These are phyloP conservation scores for Polyommatus icarus DNA, from an alignment of 2,888 invertebrate genomes.

Conservation along the genomic window DNA sequence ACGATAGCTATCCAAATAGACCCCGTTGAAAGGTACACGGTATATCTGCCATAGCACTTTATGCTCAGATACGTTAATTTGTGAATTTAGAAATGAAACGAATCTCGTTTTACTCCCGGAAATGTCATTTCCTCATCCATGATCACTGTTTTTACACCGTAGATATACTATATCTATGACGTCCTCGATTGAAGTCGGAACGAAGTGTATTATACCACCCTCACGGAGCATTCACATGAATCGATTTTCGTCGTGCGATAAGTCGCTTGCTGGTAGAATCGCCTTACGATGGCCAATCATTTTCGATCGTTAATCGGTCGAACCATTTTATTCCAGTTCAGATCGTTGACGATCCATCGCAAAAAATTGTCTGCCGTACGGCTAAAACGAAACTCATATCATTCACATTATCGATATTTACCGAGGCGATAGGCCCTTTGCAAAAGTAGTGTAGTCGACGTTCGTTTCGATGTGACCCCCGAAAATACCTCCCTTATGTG, in stretches of 20 bases:
- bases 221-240: not conserved
- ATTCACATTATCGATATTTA: not conserved
- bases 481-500: conserved; percentile 47
- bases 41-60: not conserved
- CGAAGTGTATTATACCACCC: not conserved
- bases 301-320: not conserved
- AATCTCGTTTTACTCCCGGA: not conserved
- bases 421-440: not conserved
- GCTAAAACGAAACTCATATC: not conserved
- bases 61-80: not conserved
- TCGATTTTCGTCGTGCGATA: not conserved
- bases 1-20: not conserved
- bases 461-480: conserved; percentile 37
- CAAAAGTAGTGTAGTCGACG: not conserved
- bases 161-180: not conserved
- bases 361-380: too few species aligned
- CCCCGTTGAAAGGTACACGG: not conserved
- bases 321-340: not conserved
- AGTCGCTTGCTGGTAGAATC: not conserved
- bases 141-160: not conserved
- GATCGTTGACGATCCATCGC: too few species aligned
- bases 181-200: not conserved
- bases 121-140: not conserved
- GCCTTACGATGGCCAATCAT: not conserved
- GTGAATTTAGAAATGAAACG: not conserved